phyloP scores from a whole-genome alignment of 2,113 vertebrate species.

The Conger conger region DNA sequence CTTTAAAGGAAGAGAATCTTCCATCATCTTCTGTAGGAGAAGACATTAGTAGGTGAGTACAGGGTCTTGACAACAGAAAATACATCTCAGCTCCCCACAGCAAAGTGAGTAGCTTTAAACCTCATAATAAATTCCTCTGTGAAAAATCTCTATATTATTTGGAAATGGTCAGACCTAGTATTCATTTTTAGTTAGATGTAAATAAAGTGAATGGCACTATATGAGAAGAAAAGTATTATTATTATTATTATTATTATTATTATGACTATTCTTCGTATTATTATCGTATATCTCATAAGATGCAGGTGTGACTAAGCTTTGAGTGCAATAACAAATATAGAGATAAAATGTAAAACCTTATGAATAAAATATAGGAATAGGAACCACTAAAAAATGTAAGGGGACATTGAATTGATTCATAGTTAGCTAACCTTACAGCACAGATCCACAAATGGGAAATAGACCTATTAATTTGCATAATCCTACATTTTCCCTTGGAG shows the following conservation, averaged over 20 bases:
- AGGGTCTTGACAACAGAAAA: background rate
- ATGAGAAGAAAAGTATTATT: no score
- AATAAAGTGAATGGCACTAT: no score
- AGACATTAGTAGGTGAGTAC: background rate
- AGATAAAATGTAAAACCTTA: background rate
- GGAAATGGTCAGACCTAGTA: no score
- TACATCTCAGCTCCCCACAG: background rate
- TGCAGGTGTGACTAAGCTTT: no score
- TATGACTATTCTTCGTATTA: no score
- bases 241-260: no score
- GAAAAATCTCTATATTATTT: no score
- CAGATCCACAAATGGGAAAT: conserved; percentile 77
- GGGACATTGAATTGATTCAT: conserved; percentile 74
- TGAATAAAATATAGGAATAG: no score
- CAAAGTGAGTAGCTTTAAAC: background rate
- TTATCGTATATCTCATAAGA: no score
- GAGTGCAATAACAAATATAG: background rate
- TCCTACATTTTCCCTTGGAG: conserved; percentile 87
- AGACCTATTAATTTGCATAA: conserved; percentile 93
- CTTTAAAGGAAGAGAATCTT: conserved; percentile 84
- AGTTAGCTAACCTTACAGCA: conserved; percentile 80
- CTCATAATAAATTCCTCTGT: no score
- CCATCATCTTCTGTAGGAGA: conserved; percentile 73
- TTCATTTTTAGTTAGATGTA: no score
- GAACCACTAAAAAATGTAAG: conserved; percentile 40